Percentiles rank a stretch among this genome's conserved stretches.
Evolutionary conservation across 2,888 invertebrate genomes (phyloP).

Genomic region (Laothoe populi): DNA sequence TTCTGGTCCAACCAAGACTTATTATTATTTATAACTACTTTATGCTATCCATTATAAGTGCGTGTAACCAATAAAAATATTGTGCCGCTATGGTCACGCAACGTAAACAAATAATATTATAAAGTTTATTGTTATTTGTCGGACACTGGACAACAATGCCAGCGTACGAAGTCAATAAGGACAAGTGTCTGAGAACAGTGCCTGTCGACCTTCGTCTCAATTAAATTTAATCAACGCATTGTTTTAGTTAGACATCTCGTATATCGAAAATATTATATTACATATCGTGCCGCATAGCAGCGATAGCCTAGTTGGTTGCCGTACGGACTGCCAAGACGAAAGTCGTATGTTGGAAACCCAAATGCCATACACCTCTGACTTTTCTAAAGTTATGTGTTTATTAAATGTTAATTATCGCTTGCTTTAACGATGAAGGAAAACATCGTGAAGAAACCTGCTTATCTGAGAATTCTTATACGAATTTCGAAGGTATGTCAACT

Average conservation of each 20-base stretch:
- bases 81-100: neutral
- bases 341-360: too few relatives aligned
- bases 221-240: slow-evolving; percentile 60
- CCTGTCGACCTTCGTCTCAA: slow-evolving; percentile 56
- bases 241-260: slow-evolving; percentile 26
- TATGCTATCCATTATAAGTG: neutral
- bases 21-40: neutral
- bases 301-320: neutral
- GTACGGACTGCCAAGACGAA: too few relatives aligned
- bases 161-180: slow-evolving; percentile 10
- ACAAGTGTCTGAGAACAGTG: neutral
- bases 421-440: too few relatives aligned
- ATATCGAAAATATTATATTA: neutral
- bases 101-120: neutral
- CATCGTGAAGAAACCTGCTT: too few relatives aligned
- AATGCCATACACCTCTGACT: too few relatives aligned
- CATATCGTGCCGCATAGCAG: neutral
- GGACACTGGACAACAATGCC: neutral
- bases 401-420: too few relatives aligned
- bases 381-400: too few relatives aligned
- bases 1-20: too few relatives aligned
- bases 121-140: neutral
- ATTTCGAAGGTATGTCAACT: too few relatives aligned
- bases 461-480: too few relatives aligned
- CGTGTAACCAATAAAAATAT: neutral